Base-by-base conservation (phyloP, 2,797 vertebrate species). In the Sebastes cheni region DNA sequence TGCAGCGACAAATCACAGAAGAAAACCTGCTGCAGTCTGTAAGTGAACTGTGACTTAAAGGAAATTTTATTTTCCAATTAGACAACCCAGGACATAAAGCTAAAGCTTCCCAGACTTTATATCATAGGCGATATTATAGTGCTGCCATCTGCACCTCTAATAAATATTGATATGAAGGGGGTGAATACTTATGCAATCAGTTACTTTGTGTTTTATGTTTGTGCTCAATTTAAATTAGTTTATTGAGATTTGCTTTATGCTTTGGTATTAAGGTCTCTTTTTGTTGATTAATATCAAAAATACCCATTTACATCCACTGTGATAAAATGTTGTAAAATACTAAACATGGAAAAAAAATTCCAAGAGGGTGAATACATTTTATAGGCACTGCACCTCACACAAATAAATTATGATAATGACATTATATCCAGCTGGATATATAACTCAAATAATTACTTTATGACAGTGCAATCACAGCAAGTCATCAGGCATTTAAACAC, bases 331-430 rank as follows among this genome's bases (percentile, higher is more conserved):
- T 58, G 20, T 16, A 65, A 67, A 66, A 67, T 8, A 30, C 8
- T 27, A 20, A 36, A 75, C 14, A 71, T 8, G 3, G 1, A 42
- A 61, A 23, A 23, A 36, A 58, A 58, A n/a, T 8, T 34, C 18
- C 9, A 52, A 23, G 8, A 5, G 30, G 9, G 1, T 60, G 16
- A 68, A 62, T 29, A 25, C 2, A 56, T 8, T 67, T 78, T 27
- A 29, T 23, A 76, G 9, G n/a, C 32, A 72, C 20, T 30, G 23
- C 9, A 72, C 3, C 8, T 29, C 20, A 79, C 13, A 78, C 75
- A 81, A 77, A 84, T 64, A 78, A 86, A 80, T 42, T 8, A 72
- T 30, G 10, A 52, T 8, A 79, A 27, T 56, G 50, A 74, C 13
- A 83, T 39, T 25, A 61, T 1, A 68, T 77, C 7, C 39, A 69